phyloP scores from a whole-genome alignment of 2,797 vertebrate genomes.

The Fistularia commersonii region DNA sequence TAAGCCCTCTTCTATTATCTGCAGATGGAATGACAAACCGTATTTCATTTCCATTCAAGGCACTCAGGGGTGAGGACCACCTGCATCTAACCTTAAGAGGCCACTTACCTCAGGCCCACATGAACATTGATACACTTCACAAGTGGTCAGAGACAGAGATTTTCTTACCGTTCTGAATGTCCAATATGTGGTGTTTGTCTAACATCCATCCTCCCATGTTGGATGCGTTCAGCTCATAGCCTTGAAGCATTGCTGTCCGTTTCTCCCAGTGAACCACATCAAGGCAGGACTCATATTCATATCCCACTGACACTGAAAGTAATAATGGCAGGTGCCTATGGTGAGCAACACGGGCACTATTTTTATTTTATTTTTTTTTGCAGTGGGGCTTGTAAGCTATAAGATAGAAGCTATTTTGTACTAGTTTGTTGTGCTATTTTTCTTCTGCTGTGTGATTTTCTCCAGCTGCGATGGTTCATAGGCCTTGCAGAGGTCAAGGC shows the following conservation, averaged over 20 bases:
- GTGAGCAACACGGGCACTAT: constrained; percentile 46
- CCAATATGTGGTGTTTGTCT: constrained; percentile 93
- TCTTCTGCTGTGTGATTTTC: constrained; percentile 43
- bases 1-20: constrained; percentile 80
- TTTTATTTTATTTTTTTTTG: constrained; percentile 42
- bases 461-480: constrained; percentile 55
- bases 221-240: constrained; percentile 92
- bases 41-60: constrained; percentile 75
- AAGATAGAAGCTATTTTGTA: constrained; percentile 19
- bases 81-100: constrained; percentile 56
- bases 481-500: constrained; percentile 35
- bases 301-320: constrained; percentile 94
- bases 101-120: constrained; percentile 56
- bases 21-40: constrained; percentile 75
- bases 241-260: constrained; percentile 88
- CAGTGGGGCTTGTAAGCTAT: constrained; percentile 38
- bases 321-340: constrained; percentile 42
- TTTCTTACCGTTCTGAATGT: constrained; percentile 89
- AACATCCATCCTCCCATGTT: constrained; percentile 96
- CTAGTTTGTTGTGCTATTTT: constrained; percentile 13
- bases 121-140: background rate
- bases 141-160: background rate
- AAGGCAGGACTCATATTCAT: constrained; percentile 95
- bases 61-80: constrained; percentile 68
- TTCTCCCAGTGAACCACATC: constrained; percentile 97